Percentiles rank a stretch among this genome's conserved stretches.
Evolutionary conservation across 2,888 invertebrate genomes (phyloP).

Genomic region (Luperina nickerlii): DNA sequence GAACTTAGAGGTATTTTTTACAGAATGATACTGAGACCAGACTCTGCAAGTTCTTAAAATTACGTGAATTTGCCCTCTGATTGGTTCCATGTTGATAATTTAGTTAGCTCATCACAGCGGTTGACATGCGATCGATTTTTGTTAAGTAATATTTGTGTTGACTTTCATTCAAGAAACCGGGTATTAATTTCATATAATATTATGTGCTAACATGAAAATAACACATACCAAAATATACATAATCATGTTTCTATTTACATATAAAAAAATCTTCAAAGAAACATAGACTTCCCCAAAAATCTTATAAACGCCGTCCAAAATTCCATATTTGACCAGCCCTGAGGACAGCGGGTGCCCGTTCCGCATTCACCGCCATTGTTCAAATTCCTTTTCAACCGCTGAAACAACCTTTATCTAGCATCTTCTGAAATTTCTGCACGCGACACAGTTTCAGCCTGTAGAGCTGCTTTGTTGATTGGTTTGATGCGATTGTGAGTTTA

Average conservation of each 20-base stretch:
- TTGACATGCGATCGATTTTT: not conserved
- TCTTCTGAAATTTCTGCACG: conserved; percentile 69
- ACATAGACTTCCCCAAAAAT: conserved; percentile 8
- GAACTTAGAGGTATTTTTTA: not conserved
- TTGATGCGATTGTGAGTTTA: conserved; percentile 50
- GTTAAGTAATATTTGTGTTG: too few species aligned
- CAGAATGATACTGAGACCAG: not conserved
- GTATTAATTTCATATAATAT: not conserved
- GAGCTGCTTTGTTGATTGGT: conserved; percentile 55
- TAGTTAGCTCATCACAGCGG: too few species aligned
- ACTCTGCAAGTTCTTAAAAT: not conserved
- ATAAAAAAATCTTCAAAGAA: conserved; percentile 7
- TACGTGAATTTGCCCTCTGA: not conserved
- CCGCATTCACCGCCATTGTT: conserved; percentile 70
- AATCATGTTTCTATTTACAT: not conserved
- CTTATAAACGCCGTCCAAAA: conserved; percentile 9
- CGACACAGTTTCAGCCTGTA: conserved; percentile 63
- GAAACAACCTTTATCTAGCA: conserved; percentile 73
- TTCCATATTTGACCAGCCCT: conserved; percentile 57
- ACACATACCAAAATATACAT: not conserved
- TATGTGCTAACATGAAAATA: not conserved
- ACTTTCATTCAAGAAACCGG: not conserved
- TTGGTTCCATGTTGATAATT: not conserved
- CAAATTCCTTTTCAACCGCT: conserved; percentile 73
- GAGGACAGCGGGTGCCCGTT: conserved; percentile 28